Evolutionary conservation across 2,888 invertebrate genomes (phyloP).

Genomic region (Stenodema calcarata): DNA sequence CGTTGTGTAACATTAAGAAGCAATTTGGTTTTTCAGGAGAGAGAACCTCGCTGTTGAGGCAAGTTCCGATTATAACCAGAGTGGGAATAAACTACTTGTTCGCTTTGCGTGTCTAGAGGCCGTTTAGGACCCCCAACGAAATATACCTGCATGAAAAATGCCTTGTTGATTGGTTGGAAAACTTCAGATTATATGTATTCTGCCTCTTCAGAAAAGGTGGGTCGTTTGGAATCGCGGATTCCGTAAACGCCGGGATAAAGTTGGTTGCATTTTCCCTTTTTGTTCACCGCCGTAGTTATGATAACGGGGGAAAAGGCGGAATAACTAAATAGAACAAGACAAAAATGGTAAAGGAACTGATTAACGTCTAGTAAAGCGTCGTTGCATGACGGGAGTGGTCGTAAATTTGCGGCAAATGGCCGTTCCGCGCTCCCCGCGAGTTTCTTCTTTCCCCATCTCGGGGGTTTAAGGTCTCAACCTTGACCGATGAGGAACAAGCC

Average conservation of each 20-base stretch:
- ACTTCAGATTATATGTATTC: neutral
- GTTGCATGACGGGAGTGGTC: neutral
- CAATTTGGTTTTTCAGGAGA: neutral
- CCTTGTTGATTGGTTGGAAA: constrained; percentile 20
- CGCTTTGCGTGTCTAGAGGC: neutral
- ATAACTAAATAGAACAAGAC: neutral
- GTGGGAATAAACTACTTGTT: constrained; percentile 10
- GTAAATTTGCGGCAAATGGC: neutral
- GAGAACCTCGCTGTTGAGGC: neutral
- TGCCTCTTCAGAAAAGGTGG: neutral
- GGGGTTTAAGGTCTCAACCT: neutral
- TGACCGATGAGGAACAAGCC: neutral
- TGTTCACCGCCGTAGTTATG: neutral
- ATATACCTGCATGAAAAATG: constrained; percentile 13
- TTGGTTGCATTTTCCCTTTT: neutral
- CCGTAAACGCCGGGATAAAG: neutral
- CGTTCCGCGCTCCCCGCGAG: neutral
- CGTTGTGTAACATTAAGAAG: constrained; percentile 15
- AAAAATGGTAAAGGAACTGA: neutral
- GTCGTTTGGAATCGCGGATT: neutral
- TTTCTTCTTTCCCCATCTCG: neutral
- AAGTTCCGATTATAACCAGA: constrained; percentile 22
- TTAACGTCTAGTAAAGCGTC: neutral
- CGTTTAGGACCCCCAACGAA: neutral
- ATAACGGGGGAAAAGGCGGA: neutral